These are phyloP conservation scores for Morelia viridis DNA, from an alignment of 2,797 vertebrate genomes.

Conservation along the genomic window DNA sequence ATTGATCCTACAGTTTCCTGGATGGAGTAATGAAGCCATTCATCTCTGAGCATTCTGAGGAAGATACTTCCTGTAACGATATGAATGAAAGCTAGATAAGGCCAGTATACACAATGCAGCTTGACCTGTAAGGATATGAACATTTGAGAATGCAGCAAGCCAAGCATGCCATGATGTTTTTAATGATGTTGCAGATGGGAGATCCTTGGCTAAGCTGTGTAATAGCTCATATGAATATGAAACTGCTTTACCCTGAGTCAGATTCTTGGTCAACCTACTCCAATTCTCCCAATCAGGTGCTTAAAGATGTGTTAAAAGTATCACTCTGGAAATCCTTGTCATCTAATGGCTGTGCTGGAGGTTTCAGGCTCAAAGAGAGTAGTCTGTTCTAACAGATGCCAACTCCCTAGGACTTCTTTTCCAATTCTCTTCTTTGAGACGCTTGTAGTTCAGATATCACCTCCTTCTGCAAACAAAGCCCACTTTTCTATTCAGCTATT, in stretches of 20 bases:
- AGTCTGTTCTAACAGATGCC: neutral
- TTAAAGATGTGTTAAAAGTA: neutral
- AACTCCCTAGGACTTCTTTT: neutral
- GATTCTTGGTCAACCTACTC: neutral
- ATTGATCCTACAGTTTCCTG: constrained; percentile 11
- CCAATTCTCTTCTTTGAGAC: neutral
- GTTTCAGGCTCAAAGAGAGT: neutral
- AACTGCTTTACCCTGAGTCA: neutral
- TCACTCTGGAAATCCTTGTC: neutral
- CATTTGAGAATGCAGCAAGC: neutral
- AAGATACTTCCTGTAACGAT: neutral
- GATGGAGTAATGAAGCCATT: neutral
- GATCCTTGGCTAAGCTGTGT: neutral
- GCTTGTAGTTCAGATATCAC: neutral
- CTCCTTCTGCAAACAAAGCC: neutral
- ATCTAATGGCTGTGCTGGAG: neutral
- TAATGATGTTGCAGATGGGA: neutral
- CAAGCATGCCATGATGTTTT: neutral
- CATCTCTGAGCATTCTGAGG: neutral
- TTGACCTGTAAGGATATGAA: neutral
- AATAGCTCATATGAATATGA: neutral
- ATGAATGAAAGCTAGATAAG: neutral
- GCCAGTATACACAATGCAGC: neutral
- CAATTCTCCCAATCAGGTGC: neutral
- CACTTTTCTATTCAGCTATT: neutral